Conservation (phyloP, 2,797 vertebrate species). For the Hapalemur alaotrensis region DNA sequence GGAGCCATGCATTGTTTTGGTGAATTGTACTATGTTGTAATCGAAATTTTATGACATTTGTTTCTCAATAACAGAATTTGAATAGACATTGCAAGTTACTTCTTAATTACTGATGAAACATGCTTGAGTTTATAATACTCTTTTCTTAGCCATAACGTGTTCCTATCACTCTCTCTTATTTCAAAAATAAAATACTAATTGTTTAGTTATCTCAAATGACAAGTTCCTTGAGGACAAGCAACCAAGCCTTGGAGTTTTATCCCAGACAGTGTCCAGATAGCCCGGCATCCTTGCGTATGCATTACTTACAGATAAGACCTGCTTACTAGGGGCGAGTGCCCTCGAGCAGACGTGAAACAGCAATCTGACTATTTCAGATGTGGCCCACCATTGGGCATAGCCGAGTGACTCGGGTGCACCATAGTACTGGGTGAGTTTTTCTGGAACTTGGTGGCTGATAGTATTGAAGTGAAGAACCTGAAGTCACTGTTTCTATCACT, state of each 20-base stretch:
- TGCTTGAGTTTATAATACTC: background rate
- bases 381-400: rapidly evolving
- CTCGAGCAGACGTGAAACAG: background rate
- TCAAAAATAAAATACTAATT: background rate
- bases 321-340: background rate
- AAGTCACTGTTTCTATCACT: background rate
- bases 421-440: background rate
- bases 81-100: background rate
- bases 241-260: background rate
- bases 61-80: background rate
- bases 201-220: background rate
- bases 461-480: background rate
- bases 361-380: background rate
- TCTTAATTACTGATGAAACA: background rate
- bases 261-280: background rate
- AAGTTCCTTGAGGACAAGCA: background rate
- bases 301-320: background rate
- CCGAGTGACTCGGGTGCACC: background rate
- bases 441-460: background rate
- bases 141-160: background rate
- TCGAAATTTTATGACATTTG: background rate
- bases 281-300: background rate
- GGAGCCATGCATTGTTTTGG: background rate
- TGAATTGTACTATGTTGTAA: background rate
- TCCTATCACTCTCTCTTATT: background rate